A percentile compares a stretch with the other conserved stretches of the same genome.
Conservation (phyloP, 2,888 invertebrate species). For the Agonopterix subpropinquella region DNA sequence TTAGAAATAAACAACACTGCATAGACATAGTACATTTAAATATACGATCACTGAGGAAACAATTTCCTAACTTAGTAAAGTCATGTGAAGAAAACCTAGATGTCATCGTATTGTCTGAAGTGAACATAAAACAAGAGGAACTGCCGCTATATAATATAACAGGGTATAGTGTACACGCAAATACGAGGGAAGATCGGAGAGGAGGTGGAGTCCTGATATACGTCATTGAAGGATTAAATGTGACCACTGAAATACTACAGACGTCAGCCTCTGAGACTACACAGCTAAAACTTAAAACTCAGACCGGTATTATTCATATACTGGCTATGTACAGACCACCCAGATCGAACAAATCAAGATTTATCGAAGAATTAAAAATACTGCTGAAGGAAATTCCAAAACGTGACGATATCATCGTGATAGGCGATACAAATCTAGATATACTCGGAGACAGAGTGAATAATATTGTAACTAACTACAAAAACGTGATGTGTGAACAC, state of each 20-base stretch:
- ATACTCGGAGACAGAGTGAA: background rate
- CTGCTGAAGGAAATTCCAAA: background rate
- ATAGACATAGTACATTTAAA: constrained; percentile 4
- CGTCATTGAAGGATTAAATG: background rate
- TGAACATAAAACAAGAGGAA: constrained; percentile 4
- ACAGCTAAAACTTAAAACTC: background rate
- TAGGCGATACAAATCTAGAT: constrained; percentile 3
- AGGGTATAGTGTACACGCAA: background rate
- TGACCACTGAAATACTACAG: background rate
- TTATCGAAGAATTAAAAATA: background rate
- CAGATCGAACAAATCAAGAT: constrained; percentile 1
- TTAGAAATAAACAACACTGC: background rate
- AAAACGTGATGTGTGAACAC: background rate
- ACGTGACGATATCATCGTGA: background rate
- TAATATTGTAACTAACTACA: background rate
- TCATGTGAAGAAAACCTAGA: background rate
- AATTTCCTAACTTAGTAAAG: constrained; percentile 3
- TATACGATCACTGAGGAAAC: constrained; percentile 6
- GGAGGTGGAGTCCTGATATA: constrained; percentile 6
- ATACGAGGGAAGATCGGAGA: constrained; percentile 2
- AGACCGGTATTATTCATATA: background rate
- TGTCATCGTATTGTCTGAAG: constrained; percentile 5
- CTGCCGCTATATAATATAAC: background rate
- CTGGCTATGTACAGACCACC: constrained; percentile 5
- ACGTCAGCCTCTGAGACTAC: background rate